Percentiles rank a stretch among this genome's conserved stretches.
Evolutionary conservation across 2,797 vertebrate species (phyloP).

Genomic region (Cygnus olor): DNA sequence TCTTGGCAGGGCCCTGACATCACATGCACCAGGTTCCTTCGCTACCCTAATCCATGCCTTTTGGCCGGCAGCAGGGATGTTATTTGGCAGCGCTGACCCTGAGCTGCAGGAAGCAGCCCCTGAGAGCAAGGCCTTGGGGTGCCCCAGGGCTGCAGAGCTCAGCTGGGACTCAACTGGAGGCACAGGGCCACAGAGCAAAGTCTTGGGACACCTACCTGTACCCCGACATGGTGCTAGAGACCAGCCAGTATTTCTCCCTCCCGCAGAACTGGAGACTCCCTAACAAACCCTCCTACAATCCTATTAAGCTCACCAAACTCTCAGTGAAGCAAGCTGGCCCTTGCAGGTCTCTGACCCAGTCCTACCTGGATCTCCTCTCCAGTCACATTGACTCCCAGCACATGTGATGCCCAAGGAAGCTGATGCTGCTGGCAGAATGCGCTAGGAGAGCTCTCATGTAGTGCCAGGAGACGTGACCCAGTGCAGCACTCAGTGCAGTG

Average conservation of each 20-base stretch:
- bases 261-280: neutral
- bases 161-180: neutral
- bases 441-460: neutral
- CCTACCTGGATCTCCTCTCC: neutral
- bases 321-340: neutral
- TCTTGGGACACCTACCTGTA: neutral
- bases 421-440: neutral
- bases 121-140: neutral
- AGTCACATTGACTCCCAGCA: neutral
- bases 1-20: constrained; percentile 5
- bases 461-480: neutral
- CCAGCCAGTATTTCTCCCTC: neutral
- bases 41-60: neutral
- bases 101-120: neutral
- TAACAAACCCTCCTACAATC: neutral
- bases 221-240: neutral
- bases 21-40: neutral
- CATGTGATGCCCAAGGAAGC: neutral
- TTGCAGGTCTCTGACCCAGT: neutral
- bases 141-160: neutral
- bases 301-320: neutral
- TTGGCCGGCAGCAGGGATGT: neutral
- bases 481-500: neutral
- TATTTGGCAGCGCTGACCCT: neutral
- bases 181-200: neutral